Base-by-base conservation (phyloP, 2,113 vertebrate genomes). In the Cinclus cinclus region DNA sequence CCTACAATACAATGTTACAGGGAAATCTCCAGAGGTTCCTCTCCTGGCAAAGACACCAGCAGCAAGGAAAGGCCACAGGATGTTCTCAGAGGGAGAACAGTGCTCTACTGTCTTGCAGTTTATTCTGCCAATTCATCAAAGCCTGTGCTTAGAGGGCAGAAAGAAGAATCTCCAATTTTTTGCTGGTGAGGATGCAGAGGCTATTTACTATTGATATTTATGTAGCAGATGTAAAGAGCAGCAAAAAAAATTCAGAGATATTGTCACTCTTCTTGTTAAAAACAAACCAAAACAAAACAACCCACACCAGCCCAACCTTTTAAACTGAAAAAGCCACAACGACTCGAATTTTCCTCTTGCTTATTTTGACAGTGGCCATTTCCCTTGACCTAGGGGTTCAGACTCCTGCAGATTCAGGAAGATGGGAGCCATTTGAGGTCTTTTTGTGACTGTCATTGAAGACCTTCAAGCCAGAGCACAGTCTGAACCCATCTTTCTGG, bases 31-130 rank as follows among this genome's bases (percentile, higher is more conserved):
- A 93, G 94, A 91, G 94, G 73, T 60, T 95, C 56, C 89, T 92
- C 86, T 71, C 52, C 83, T 92, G 94, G 95, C 96, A 94, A 12
- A n/a, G 10, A 6, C 90, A 94, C 79, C 65, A 74, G 56, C 0
- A 5, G 76, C 75, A 88, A 64, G 68, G 88, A 86, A 83, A 86
- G 52, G 76, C 93, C 10, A 92, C 79, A 95, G 96, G 93, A 97
- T 87, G 93, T 93, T 94, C 93, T 92, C 94, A 95, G 83, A 88
- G 49, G 64, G 68, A 95, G 88, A 95, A 95, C 94, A 97, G 92
- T 81, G 12, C 85, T 92, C 88, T 25, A 89, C 86, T 95, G 95
- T 97, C 69, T 68, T 47, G 11, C 55, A 67, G 82, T 70, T 93
- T 74, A 37, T 90, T 86, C 71, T 95, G 83, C 64, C 86, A 88